Evolutionary conservation across 35 echinoderm and acorn worm genomes (phyloP), one percentile per base, ranked within the genome.

Genomic region (Apostichopus parvimensis): DNA sequence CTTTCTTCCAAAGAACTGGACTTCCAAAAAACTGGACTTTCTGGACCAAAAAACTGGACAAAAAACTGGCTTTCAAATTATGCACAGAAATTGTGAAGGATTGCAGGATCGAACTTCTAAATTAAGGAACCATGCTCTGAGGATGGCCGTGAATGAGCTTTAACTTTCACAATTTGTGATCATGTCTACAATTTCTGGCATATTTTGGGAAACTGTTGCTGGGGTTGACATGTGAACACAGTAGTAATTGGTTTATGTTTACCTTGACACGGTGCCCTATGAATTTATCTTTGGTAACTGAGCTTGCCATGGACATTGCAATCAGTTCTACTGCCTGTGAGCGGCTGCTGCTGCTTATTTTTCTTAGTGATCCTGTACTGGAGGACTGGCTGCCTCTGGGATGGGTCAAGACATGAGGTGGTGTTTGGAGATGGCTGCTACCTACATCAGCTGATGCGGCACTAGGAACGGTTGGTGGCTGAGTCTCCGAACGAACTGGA

Each of bases 361-460:
- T 95, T 24, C 95, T 84, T 52, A 93, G 56, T 24, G 92, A 93
- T 22, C 94, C 94, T 45, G 96, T 94, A 81, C 96, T 95, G 52
- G 94, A 95, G 24, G 92, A 91, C 12, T 93, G 87, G 24, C 94
- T 93, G 22, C 93, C 93, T 79, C 96, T 66, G 57, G 89, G 89
- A 55, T 98, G 86, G 21, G 21, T 88, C 62, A 88, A 72, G 18
- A 53, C 75, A 57, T 91, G 96, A 81, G 93, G 92, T 1, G 94
- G 96, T 28, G 96, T 98, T 90, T 98, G 96, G 22, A 95, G 79
- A 59, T 93, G 61, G 57, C 87, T 88, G 45, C 87, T 8, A 22
- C 87, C 61, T 18, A 88, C 21, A 54, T 76, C 92, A 90, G 94
- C 65, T 70, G 96, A 15, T 68, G 84, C 55, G n/a, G 75, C 75